Base-by-base conservation (phyloP, 1,140 invertebrate genomes). In the Drepana arcuata region DNA sequence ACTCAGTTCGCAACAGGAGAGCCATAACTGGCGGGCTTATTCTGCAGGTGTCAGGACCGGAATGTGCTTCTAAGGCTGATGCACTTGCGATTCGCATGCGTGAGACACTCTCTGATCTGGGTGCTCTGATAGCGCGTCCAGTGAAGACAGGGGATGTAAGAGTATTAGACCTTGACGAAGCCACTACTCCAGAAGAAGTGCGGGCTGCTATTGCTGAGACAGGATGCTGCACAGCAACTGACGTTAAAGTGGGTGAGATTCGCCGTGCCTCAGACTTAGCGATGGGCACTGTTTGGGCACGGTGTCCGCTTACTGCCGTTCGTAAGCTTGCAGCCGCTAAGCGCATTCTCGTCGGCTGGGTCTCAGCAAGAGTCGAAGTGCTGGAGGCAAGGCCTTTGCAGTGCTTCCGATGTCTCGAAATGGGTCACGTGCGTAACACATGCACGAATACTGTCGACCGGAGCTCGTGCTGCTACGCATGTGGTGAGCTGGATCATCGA, bases 161-260 rank as follows among this genome's bases (percentile, higher is more conserved):
- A 2, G 31, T 54, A 0, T 28, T 39, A 32, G 46, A 45, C 6
- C 16, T 54, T 0, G 51, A 49, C 6, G 46, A 54, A 0, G 38
- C 46, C 7, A 23, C 43, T n/a, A 40, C 41, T 5, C 4, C 26
- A 26, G 23, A 28, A 7, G 46, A 49, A n/a, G 31, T 33, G 2
- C 10, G 2, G 1, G 6, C 5, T 2, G 18, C 18, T 11, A 10
- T 33, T 2, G 31, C 31, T 1, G 14, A 10, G 16, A 12, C 10
- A 13, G 31, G 31, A 6, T 10, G 11, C 14, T 33, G 31, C 11
- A 2, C 18, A 2, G 9, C 6, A 2, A 3, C 1, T 12, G 31
- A 21, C 4, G 11, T 33, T 1, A 21, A 23, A 13, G 31, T 33
- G 7, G 31, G 31, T 6, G 31, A 21, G 1, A 33, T 33, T 7